Conservation (phyloP, 2,797 vertebrate species). For the Dryobates pubescens region DNA sequence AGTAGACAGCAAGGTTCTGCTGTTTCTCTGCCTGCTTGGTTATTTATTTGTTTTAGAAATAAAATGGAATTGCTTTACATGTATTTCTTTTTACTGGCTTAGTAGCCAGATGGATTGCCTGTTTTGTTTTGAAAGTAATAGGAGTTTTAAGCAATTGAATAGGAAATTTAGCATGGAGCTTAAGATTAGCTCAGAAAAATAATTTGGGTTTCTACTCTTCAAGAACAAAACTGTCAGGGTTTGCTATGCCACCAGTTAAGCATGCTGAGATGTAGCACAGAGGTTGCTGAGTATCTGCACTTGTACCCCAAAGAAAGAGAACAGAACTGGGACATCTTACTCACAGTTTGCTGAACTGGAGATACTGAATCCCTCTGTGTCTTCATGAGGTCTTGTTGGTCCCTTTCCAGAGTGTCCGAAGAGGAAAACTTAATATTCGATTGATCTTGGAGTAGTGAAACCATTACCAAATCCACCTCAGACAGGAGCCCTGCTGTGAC, state of each 20-base stretch:
- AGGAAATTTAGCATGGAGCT: neutral
- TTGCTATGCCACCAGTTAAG: neutral
- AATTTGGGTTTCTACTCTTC: neutral
- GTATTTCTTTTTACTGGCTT: neutral
- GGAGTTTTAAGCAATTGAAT: neutral
- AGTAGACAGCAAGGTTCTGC: neutral
- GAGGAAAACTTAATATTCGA: conserved; percentile 76
- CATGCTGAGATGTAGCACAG: neutral
- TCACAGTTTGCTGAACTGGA: conserved; percentile 76
- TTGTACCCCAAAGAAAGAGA: neutral
- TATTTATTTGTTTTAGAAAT: neutral
- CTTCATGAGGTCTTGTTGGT: conserved; percentile 79
- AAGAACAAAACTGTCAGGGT: neutral
- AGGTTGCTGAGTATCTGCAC: neutral
- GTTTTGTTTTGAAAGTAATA: neutral
- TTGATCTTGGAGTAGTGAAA: conserved; percentile 79
- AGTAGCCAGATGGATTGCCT: neutral
- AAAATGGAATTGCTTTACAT: neutral
- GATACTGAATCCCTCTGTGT: conserved; percentile 74
- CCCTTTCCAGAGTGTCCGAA: conserved; percentile 75
- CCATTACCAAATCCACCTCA: conserved; percentile 75
- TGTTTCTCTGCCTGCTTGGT: neutral
- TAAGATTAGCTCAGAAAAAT: neutral
- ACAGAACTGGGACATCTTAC: conserved; percentile 46
- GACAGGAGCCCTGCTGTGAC: conserved; percentile 54